phyloP scores from a whole-genome alignment of 2,113 vertebrate species.

The Pristiophorus japonicus region DNA sequence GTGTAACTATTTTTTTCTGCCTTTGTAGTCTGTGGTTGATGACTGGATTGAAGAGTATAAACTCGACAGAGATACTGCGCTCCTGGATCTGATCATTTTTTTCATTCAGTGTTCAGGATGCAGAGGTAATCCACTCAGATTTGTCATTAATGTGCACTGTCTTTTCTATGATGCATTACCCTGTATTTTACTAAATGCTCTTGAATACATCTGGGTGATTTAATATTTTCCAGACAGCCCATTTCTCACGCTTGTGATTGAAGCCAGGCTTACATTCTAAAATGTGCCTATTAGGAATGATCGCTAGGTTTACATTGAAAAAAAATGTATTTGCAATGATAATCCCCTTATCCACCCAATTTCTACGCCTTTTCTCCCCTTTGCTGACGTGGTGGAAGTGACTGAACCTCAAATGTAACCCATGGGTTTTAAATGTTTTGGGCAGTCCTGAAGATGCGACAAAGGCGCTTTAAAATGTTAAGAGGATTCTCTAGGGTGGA shows the following conservation, averaged over 20 bases:
- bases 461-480: not conserved
- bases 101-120: constrained; percentile 88
- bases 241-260: not conserved
- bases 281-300: not conserved
- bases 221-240: not conserved
- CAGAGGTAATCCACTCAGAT: constrained; percentile 59
- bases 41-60: constrained; percentile 80
- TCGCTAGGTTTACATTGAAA: not conserved
- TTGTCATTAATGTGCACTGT: not conserved
- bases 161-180: constrained; percentile 3
- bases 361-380: not conserved
- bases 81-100: constrained; percentile 85
- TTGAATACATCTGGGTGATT: not conserved
- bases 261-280: not conserved
- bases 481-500: not conserved
- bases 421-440: not conserved
- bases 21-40: constrained; percentile 71
- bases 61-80: constrained; percentile 69
- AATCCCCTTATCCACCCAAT: not conserved
- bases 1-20: constrained; percentile 28
- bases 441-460: not conserved
- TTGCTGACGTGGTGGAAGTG: not conserved
- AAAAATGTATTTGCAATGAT: not conserved
- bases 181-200: constrained; percentile 12
- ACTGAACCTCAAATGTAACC: not conserved